Conservation (phyloP, 2,797 vertebrate genomes). For the Halcyon leucocephala region DNA sequence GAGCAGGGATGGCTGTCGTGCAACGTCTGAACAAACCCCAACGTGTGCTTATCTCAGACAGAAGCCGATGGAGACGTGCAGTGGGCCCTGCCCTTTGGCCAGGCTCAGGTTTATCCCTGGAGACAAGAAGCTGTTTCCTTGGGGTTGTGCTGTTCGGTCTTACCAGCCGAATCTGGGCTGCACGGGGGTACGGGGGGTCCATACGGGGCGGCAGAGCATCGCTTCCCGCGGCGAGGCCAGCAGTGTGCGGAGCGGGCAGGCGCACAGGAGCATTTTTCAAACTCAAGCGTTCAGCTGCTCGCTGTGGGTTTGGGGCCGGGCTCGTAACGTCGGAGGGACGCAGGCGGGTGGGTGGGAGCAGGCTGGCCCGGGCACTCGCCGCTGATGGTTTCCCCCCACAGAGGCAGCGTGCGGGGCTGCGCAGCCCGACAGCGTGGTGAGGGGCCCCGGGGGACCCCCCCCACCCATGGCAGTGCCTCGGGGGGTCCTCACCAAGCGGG, state of each 20-base stretch:
- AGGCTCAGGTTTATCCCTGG: background rate
- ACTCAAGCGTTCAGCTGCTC: background rate
- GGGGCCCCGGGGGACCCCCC: background rate
- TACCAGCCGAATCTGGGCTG: background rate
- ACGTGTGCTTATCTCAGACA: fast-evolving
- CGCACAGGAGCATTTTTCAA: conserved; percentile 60
- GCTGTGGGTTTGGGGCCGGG: background rate
- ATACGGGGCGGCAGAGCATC: background rate
- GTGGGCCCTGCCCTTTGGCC: background rate
- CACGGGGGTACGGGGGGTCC: fast-evolving
- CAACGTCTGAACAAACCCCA: background rate
- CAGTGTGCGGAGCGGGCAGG: background rate
- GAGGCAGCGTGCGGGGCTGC: background rate
- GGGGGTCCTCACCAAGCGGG: background rate
- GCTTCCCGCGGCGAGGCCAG: background rate
- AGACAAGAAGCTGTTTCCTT: background rate
- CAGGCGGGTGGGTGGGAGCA: conserved; percentile 33
- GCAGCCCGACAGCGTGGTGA: fast-evolving
- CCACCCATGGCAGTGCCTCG: background rate
- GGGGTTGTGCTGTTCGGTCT: background rate
- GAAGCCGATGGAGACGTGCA: fast-evolving
- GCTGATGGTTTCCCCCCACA: background rate
- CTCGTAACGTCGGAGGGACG: background rate
- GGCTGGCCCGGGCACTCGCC: background rate
- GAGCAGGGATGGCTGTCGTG: background rate